A percentile compares a stretch with the other conserved stretches of the same genome.
phyloP scores from a whole-genome alignment of 2,888 invertebrate species.

The Desoria tigrina region DNA sequence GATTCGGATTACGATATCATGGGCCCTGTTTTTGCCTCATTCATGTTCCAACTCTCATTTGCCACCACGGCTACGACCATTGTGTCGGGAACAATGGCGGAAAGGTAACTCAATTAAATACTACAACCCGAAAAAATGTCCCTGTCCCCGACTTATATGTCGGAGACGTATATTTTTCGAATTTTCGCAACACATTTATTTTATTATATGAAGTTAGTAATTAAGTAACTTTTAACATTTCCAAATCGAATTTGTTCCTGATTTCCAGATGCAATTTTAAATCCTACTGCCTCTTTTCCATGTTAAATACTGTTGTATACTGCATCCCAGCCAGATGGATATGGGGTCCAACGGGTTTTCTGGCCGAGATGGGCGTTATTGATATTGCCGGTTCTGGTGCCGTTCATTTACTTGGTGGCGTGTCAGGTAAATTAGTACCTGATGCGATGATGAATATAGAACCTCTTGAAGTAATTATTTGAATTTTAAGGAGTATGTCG shows the following conservation, averaged over 20 bases:
- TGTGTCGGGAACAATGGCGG: constrained; percentile 59
- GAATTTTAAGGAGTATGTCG: constrained; percentile 11
- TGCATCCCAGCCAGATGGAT: constrained; percentile 58
- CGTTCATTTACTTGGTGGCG: constrained; percentile 59
- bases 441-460: constrained; percentile 4
- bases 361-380: constrained; percentile 57
- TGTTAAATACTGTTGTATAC: constrained; percentile 58
- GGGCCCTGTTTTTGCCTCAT: constrained; percentile 53
- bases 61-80: constrained; percentile 57
- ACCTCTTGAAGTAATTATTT: no score
- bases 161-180: no score
- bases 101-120: constrained; percentile 43
- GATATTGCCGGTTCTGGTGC: constrained; percentile 58
- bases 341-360: constrained; percentile 56
- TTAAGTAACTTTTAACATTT: no score
- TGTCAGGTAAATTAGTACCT: constrained; percentile 54
- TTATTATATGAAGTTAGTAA: no score
- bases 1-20: constrained; percentile 55
- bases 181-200: no score
- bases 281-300: constrained; percentile 58
- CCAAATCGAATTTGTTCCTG: no score
- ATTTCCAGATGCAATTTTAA: constrained; percentile 53
- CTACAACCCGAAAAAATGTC: neutral
- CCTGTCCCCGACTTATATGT: neutral
- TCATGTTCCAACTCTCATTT: constrained; percentile 53